Evolutionary conservation across 2,113 vertebrate genomes (phyloP).

Genomic region (Alligator sinensis): DNA sequence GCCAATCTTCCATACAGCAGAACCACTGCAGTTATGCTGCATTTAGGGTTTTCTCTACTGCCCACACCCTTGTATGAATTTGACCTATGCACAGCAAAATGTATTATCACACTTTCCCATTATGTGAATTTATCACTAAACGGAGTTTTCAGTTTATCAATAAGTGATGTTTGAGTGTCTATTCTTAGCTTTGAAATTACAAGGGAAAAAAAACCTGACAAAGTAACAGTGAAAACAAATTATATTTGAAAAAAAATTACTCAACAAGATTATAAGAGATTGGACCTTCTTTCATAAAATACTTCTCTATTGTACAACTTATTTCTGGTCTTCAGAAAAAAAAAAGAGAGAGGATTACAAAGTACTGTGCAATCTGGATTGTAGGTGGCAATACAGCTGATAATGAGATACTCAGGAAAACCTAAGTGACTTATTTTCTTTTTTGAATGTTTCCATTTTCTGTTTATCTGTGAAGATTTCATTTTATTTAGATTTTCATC

Average conservation of each 20-base stretch:
- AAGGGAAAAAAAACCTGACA: not conserved
- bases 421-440: not conserved
- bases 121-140: rapidly evolving
- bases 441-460: not conserved
- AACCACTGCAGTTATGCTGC: conserved; percentile 22
- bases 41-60: not conserved
- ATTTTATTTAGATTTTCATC: conserved; percentile 17
- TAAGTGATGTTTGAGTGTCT: not conserved
- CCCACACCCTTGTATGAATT: rapidly evolving
- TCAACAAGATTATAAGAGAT: not conserved
- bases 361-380: not conserved
- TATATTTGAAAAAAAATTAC: not conserved
- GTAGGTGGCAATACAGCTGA: not conserved
- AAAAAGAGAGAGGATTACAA: not conserved
- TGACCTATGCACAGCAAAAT: not conserved
- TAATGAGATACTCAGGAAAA: not conserved
- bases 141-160: not conserved
- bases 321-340: not conserved
- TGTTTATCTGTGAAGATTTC: not conserved
- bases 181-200: not conserved
- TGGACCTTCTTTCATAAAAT: not conserved
- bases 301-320: not conserved
- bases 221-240: not conserved
- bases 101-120: not conserved
- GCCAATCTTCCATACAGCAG: conserved; percentile 28